Evolutionary conservation across 2,797 vertebrate species (phyloP), one percentile per base, ranked within the genome.

Genomic region (Psittacula derbiana): DNA sequence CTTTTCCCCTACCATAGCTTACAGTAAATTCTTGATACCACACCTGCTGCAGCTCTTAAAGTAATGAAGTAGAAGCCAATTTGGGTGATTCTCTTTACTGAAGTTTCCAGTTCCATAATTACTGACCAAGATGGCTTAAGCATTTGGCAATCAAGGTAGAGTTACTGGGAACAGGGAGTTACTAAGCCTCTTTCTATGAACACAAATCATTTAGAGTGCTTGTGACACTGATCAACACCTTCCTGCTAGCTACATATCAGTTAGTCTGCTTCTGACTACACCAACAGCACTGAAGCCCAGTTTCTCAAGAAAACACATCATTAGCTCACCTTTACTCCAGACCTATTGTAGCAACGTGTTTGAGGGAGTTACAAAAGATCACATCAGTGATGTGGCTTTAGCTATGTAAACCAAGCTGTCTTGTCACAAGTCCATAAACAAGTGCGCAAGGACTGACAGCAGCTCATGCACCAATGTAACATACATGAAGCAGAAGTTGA

Each of bases 371-470:
- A 55, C 43, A 66, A 71, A 92, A 80, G n/a, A 76, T 74, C 19
- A 43, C 49, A 27, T 20, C 53, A 38, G 10, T 25, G 31, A 53
- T 23, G 12, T 3, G 7, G 38, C 16, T 87, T 79, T 33, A 75
- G 13, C 24, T 20, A 62, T 0, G 0, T 41, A 49, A 71, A 81
- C 69, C 23, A 81, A 40, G 8, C 8, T 70, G 8, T 19, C 30
- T 43, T 41, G 4, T 36, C 69, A 1, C 31, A 55, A 72, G 12
- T 31, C 33, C n/a, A 38, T 7, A n/a, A 84, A 43, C 14, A 50
- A 16, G 4, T 14, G 7, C 44, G 30, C 14, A 55, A 41, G 19
- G 15, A 58, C 58, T n/a, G 19, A 53, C 10, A 70, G 58, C 43
- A 88, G 31, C 55, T 72, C 19, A 55, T 1, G 11, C 31, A 57